A percentile compares a stretch with the other conserved stretches of the same genome.
Evolutionary conservation across 2,113 vertebrate species (phyloP).

Genomic region (Trematocara marginatum): DNA sequence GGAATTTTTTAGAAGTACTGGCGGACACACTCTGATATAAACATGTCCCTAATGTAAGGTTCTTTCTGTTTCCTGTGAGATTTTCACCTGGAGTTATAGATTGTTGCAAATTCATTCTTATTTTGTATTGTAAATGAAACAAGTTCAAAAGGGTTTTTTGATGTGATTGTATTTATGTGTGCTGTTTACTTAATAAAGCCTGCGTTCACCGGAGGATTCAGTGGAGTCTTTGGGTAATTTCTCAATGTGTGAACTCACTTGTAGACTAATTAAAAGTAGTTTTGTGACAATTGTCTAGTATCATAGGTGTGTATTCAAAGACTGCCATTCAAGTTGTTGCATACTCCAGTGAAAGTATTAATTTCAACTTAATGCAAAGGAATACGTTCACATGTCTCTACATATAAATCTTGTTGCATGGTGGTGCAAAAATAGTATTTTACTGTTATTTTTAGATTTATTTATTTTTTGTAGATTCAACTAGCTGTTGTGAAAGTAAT

Average conservation of each 20-base stretch:
- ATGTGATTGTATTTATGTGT: not conserved
- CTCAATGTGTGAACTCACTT: not conserved
- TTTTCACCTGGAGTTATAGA: not conserved
- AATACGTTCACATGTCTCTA: accelerated
- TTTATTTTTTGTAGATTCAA: not conserved
- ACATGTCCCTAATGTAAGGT: not conserved
- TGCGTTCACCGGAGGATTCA: not conserved
- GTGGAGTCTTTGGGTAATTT: not conserved
- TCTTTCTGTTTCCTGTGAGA: not conserved
- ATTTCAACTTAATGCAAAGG: not conserved
- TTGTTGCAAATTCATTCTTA: not conserved
- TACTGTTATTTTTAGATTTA: not conserved
- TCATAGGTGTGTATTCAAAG: not conserved
- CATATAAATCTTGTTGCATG: not conserved
- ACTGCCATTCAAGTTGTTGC: not conserved
- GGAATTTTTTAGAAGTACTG: constrained; percentile 79
- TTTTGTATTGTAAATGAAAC: not conserved
- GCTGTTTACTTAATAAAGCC: not conserved
- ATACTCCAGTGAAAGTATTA: not conserved
- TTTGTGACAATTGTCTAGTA: not conserved
- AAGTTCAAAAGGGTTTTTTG: not conserved
- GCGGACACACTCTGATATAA: not conserved
- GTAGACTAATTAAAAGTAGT: not conserved
- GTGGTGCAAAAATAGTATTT: not conserved
- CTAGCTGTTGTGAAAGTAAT: not conserved